Evolutionary conservation across 2,797 vertebrate genomes (phyloP).

Genomic region (Melanotaenia parkinsoni): DNA sequence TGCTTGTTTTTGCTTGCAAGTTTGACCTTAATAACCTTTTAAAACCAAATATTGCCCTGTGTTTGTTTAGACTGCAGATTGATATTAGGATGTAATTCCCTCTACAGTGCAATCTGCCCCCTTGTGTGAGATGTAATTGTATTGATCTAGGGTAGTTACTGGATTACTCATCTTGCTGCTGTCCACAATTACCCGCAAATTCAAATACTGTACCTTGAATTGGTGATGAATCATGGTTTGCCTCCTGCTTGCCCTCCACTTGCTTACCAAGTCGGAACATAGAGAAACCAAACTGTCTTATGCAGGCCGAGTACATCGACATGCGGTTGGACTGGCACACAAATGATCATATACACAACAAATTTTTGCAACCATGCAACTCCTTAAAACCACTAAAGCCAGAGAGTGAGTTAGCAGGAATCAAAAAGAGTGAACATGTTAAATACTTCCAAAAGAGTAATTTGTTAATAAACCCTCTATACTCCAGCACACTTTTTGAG

Average conservation of each 20-base stretch:
- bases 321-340: no score
- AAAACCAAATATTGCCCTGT: background rate
- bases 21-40: no score
- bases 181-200: slow-evolving; percentile 57
- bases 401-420: no score
- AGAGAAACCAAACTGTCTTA: slow-evolving; percentile 18
- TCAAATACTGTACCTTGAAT: slow-evolving; percentile 48
- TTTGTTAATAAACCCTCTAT: no score
- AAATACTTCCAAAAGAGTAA: no score
- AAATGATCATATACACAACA: no score
- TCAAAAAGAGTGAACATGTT: no score
- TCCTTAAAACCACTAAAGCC: no score
- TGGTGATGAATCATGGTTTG: slow-evolving; percentile 54
- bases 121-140: slow-evolving; percentile 39
- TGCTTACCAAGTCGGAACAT: slow-evolving; percentile 7
- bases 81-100: slow-evolving; percentile 17
- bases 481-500: no score
- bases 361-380: no score
- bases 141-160: slow-evolving; percentile 42
- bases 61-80: slow-evolving; percentile 10
- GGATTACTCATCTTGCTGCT: slow-evolving; percentile 36
- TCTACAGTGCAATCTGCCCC: slow-evolving; percentile 33
- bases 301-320: background rate
- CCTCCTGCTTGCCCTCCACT: slow-evolving; percentile 46
- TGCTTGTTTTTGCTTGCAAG: no score